Conservation (phyloP, 2,113 vertebrate species). For the Lagopus muta region DNA sequence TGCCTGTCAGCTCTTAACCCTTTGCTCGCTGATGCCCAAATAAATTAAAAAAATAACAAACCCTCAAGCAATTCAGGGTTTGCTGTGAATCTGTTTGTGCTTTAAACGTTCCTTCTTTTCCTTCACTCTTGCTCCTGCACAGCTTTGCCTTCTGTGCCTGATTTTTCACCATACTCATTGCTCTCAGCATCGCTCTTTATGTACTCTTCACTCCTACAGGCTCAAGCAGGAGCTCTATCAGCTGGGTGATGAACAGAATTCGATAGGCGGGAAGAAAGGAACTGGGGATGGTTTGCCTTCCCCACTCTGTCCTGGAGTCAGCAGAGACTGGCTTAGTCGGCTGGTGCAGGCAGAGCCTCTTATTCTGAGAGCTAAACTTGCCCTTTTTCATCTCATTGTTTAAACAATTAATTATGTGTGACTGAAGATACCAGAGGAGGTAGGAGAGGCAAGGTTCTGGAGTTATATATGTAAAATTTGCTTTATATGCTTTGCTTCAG, state of each 20-base stretch:
- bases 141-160: fast-evolving
- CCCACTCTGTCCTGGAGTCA: not conserved
- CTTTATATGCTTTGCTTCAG: not conserved
- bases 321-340: not conserved
- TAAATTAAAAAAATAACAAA: not conserved
- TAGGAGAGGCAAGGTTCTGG: not conserved
- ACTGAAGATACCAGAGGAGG: not conserved
- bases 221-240: not conserved
- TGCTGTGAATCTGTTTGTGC: fast-evolving
- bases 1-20: not conserved
- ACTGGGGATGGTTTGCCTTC: fast-evolving
- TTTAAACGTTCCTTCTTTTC: not conserved
- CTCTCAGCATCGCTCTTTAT: too few species aligned
- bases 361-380: not conserved
- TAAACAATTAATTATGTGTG: not conserved
- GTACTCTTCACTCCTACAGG: not conserved
- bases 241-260: not conserved
- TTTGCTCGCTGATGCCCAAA: not conserved
- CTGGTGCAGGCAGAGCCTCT: not conserved
- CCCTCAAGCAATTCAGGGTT: not conserved
- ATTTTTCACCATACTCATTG: not conserved
- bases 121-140: not conserved
- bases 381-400: not conserved
- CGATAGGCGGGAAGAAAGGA: fast-evolving
- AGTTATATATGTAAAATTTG: not conserved